Conservation (phyloP, 2,797 vertebrate genomes). For the Siniperca scherzeri region DNA sequence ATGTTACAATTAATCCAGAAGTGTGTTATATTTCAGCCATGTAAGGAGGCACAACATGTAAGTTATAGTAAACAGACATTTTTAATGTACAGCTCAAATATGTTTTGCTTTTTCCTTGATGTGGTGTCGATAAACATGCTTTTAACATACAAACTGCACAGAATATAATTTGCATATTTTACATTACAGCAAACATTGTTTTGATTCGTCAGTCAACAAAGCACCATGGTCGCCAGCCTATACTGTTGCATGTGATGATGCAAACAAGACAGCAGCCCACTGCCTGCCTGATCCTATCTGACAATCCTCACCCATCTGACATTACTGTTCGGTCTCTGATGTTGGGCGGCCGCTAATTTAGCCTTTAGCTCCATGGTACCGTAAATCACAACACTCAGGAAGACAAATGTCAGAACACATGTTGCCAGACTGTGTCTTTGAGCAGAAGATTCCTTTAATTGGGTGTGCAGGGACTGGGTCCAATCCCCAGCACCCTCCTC, state of each 20-base stretch:
- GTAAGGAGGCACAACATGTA: not conserved
- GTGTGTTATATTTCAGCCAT: slow-evolving; percentile 4
- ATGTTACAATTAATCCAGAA: not conserved
- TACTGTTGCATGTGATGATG: slow-evolving; percentile 54
- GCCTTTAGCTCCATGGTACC: slow-evolving; percentile 87
- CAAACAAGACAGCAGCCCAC: slow-evolving; percentile 68
- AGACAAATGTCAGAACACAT: slow-evolving; percentile 91
- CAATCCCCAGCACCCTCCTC: slow-evolving; percentile 86
- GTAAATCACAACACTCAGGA: slow-evolving; percentile 89
- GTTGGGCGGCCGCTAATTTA: slow-evolving; percentile 87
- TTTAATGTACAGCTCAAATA: slow-evolving; percentile 3
- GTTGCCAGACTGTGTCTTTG: slow-evolving; percentile 88
- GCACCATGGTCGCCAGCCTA: slow-evolving; percentile 36
- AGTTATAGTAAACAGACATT: not conserved
- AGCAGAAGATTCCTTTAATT: slow-evolving; percentile 90
- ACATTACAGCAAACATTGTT: slow-evolving; percentile 39
- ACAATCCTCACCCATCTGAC: slow-evolving; percentile 78
- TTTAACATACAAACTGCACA: not conserved
- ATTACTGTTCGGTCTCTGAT: slow-evolving; percentile 79
- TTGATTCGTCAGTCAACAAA: slow-evolving; percentile 65
- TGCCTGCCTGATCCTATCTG: slow-evolving; percentile 75
- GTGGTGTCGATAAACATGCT: slow-evolving; percentile 9
- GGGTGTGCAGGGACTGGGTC: slow-evolving; percentile 90
- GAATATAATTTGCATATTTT: slow-evolving; percentile 19
- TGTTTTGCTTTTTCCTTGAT: not conserved